Evolutionary conservation across 1,140 invertebrate species (phyloP).

Genomic region (Helicoverpa armigera): DNA sequence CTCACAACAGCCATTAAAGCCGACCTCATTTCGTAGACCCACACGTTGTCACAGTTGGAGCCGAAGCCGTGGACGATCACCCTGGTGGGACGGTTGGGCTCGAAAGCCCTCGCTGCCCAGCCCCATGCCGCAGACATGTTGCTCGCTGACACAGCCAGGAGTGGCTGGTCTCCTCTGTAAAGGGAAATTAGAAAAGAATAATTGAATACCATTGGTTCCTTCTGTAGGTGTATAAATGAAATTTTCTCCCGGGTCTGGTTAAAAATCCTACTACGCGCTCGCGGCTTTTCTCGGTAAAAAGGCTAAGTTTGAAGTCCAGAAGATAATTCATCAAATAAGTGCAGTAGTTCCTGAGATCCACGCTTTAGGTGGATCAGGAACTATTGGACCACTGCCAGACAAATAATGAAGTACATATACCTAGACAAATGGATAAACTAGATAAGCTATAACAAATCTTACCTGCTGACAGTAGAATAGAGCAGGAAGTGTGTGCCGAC

Average conservation of each 20-base stretch:
- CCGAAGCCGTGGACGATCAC: slow-evolving; percentile 98
- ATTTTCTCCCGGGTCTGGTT: too few species aligned
- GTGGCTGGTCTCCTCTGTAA: slow-evolving; percentile 87
- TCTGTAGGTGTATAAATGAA: too few species aligned
- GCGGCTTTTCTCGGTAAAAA: too few species aligned
- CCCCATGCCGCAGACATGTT: slow-evolving; percentile 89
- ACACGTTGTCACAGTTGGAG: slow-evolving; percentile 95
- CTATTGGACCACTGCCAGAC: too few species aligned
- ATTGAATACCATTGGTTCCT: not conserved
- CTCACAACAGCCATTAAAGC: slow-evolving; percentile 95
- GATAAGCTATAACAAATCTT: slow-evolving; percentile 49
- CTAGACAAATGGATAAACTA: too few species aligned
- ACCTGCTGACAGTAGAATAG: slow-evolving; percentile 89
- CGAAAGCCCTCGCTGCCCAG: slow-evolving; percentile 89
- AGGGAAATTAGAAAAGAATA: not conserved
- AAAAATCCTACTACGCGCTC: too few species aligned
- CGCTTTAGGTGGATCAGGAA: too few species aligned
- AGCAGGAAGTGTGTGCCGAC: slow-evolving; percentile 93
- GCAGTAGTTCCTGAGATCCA: too few species aligned
- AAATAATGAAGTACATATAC: too few species aligned
- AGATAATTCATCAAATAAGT: too few species aligned
- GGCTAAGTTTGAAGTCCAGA: too few species aligned
- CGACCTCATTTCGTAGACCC: slow-evolving; percentile 97
- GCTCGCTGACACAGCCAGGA: slow-evolving; percentile 89
- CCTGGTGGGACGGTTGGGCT: slow-evolving; percentile 91